These are phyloP conservation scores for Aphaenogaster floridana DNA, from an alignment of 1,140 invertebrate species.

Conservation along the genomic window DNA sequence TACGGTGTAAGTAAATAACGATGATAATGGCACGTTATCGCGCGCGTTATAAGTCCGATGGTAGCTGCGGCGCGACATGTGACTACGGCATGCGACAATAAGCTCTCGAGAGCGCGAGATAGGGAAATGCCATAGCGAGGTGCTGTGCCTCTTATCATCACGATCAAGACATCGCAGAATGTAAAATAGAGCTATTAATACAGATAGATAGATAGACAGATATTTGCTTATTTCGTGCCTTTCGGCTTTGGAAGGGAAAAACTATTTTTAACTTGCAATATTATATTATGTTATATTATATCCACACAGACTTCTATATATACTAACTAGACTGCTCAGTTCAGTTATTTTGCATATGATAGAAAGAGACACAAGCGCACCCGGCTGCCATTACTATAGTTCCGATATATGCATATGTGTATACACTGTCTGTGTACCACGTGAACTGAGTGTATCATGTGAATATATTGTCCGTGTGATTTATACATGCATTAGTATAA, in stretches of 20 bases:
- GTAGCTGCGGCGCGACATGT: conserved; percentile 19
- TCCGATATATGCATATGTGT: too few relatives aligned
- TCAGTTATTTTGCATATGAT: too few relatives aligned
- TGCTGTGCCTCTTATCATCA: not conserved
- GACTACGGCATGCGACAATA: conserved; percentile 34
- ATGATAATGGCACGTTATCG: conserved; percentile 48
- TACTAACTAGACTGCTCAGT: too few relatives aligned
- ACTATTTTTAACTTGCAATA: not conserved
- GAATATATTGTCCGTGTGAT: too few relatives aligned
- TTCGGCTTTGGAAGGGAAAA: not conserved
- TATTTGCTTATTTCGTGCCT: not conserved
- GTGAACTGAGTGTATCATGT: too few relatives aligned
- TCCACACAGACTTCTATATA: too few relatives aligned
- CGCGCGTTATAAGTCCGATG: conserved; percentile 14
- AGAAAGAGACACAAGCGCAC: too few relatives aligned
- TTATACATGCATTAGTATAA: too few relatives aligned
- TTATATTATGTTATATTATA: too few relatives aligned
- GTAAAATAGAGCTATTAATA: not conserved
- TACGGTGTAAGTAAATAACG: conserved; percentile 55
- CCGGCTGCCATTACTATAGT: too few relatives aligned
- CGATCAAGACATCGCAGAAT: not conserved
- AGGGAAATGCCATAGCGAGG: conserved; percentile 11
- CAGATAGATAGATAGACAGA: not conserved
- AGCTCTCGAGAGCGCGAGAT: conserved; percentile 18
- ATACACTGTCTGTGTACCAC: too few relatives aligned